Conservation (phyloP, 2,113 vertebrate genomes). For the Pteruthius melanotis region DNA sequence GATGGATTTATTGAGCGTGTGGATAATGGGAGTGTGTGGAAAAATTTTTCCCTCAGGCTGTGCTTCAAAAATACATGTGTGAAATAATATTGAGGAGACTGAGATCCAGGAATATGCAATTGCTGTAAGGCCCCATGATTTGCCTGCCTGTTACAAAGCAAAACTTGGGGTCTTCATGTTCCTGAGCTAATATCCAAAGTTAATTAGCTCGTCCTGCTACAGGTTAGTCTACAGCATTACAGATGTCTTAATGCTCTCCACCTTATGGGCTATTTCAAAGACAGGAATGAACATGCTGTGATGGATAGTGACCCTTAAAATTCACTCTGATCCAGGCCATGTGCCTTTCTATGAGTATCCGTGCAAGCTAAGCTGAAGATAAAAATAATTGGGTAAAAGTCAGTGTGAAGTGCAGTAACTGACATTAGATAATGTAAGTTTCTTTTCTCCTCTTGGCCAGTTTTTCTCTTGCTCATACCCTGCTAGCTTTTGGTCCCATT, state of each 20-base stretch:
- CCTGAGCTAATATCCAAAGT: not conserved
- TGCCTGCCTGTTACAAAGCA: not conserved
- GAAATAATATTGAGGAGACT: not conserved
- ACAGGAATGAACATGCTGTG: not conserved
- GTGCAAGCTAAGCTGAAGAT: not conserved
- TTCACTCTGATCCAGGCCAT: not conserved
- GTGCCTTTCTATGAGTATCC: not conserved
- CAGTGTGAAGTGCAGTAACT: conserved; percentile 22
- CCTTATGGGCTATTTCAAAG: not conserved
- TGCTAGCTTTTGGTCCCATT: not conserved
- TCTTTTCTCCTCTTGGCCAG: not conserved
- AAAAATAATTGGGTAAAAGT: conserved; percentile 46
- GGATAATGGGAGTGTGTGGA: not conserved
- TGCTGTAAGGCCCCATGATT: not conserved
- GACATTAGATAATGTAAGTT: not conserved
- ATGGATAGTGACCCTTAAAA: not conserved
- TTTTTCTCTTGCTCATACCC: not conserved
- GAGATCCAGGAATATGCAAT: not conserved
- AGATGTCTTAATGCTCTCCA: not conserved
- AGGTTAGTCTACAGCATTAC: not conserved
- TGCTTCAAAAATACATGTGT: not conserved
- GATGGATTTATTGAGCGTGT: not conserved
- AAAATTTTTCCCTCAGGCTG: not conserved
- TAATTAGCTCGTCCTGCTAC: not conserved
- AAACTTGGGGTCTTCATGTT: not conserved